Evolutionary conservation across 2,113 vertebrate species (phyloP).

Genomic region (Calidris pugnax): DNA sequence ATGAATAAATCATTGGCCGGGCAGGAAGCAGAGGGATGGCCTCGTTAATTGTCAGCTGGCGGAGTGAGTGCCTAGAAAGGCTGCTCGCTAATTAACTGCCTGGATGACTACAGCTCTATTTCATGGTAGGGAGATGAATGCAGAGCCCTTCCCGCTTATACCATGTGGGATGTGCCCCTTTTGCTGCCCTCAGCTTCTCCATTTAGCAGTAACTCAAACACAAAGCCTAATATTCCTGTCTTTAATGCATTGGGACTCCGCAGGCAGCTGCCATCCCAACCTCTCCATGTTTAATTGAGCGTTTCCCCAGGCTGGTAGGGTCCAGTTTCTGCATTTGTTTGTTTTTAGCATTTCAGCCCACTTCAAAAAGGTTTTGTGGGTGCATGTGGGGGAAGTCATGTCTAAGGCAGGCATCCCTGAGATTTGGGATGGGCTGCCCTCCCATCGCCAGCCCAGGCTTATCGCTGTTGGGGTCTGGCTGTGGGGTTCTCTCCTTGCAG

Average conservation of each 20-base stretch:
- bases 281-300: too few species aligned
- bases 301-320: background rate
- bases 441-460: accelerated
- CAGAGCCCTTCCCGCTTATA: background rate
- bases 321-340: background rate
- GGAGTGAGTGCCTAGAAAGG: background rate
- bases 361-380: background rate
- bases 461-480: accelerated
- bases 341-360: accelerated
- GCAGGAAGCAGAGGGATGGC: constrained; percentile 68
- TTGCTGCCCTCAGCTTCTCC: background rate
- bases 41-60: constrained; percentile 45
- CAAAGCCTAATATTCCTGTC: background rate
- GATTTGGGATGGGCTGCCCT: background rate
- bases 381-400: accelerated
- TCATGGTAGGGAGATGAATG: background rate
- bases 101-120: constrained; percentile 50
- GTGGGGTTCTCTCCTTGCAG: background rate
- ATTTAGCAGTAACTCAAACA: background rate
- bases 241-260: accelerated
- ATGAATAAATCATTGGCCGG: constrained; percentile 74
- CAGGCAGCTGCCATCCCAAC: background rate
- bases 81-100: constrained; percentile 51
- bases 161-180: background rate
- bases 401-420: background rate